These are phyloP conservation scores for Nylanderia fulva DNA, from an alignment of 1,140 invertebrate species.

Conservation along the genomic window DNA sequence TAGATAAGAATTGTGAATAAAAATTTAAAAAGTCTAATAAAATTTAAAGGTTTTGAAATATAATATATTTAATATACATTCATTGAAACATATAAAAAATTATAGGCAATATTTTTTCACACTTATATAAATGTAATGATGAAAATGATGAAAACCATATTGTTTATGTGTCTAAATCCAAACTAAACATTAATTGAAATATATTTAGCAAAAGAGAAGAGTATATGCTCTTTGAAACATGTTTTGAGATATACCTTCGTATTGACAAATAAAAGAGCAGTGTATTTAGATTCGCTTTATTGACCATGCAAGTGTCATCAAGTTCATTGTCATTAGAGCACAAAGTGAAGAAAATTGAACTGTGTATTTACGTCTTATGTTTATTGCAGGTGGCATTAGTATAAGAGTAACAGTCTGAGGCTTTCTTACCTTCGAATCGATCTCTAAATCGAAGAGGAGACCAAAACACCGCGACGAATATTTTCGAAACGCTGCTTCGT, in stretches of 20 bases:
- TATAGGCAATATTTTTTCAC: not conserved
- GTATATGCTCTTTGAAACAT: no score
- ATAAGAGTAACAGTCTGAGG: no score
- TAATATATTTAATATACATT: not conserved
- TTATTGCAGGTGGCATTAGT: not conserved
- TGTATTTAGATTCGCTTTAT: not conserved
- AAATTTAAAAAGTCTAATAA: not conserved
- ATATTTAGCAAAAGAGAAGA: not conserved
- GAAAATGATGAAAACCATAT: not conserved
- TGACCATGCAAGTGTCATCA: not conserved
- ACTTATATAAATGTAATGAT: not conserved
- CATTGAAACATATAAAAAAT: not conserved
- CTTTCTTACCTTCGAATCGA: slow-evolving; percentile 5
- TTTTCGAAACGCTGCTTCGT: slow-evolving; percentile 28
- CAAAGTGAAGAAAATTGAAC: not conserved
- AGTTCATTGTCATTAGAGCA: not conserved
- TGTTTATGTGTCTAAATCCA: not conserved
- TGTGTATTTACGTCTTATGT: not conserved
- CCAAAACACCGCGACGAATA: not conserved
- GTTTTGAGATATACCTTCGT: not conserved
- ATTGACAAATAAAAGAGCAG: not conserved
- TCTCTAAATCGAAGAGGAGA: slow-evolving; percentile 15
- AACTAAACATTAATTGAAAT: not conserved
- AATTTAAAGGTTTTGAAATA: not conserved
- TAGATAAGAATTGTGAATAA: not conserved